phyloP scores from a whole-genome alignment of 2,888 invertebrate genomes.

The Cacoxenus indagator region DNA sequence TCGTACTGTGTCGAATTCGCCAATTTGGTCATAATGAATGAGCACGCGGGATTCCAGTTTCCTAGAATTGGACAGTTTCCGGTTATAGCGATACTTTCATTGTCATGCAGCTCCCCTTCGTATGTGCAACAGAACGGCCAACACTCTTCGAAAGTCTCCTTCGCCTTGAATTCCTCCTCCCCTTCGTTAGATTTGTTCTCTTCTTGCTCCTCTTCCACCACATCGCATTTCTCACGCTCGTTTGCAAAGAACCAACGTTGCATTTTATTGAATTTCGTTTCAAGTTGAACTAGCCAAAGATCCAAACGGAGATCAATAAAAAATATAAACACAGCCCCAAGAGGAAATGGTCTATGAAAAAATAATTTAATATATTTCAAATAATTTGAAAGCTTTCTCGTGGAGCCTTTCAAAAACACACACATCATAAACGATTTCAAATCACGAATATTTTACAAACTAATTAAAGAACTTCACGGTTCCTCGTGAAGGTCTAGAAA shows the following conservation, averaged over 20 bases:
- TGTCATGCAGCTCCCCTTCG: conserved; percentile 70
- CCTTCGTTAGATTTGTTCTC: conserved; percentile 26
- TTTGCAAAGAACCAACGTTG: conserved; percentile 79
- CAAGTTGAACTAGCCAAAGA: not conserved
- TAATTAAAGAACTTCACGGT: too few species aligned
- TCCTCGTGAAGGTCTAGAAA: too few species aligned
- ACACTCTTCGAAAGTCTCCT: conserved; percentile 38
- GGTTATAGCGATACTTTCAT: conserved; percentile 78
- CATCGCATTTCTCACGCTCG: conserved; percentile 64
- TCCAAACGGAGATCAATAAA: too few species aligned
- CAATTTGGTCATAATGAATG: conserved; percentile 69
- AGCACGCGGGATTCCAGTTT: conserved; percentile 76
- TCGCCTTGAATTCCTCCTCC: conserved; percentile 46
- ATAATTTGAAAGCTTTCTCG: too few species aligned
- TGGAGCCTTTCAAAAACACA: too few species aligned
- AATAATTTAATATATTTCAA: too few species aligned
- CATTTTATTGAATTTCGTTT: conserved; percentile 68
- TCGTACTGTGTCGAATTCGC: conserved; percentile 24
- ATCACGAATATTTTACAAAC: too few species aligned
- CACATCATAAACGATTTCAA: too few species aligned
- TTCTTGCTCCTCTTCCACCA: not conserved
- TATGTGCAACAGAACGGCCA: conserved; percentile 74
- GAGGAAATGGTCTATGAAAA: too few species aligned
- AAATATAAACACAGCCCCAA: too few species aligned
- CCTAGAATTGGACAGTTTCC: conserved; percentile 79